Percentiles rank a stretch among this genome's conserved stretches.
Conservation (phyloP, 2,113 vertebrate genomes). For the Sceloporus undulatus region DNA sequence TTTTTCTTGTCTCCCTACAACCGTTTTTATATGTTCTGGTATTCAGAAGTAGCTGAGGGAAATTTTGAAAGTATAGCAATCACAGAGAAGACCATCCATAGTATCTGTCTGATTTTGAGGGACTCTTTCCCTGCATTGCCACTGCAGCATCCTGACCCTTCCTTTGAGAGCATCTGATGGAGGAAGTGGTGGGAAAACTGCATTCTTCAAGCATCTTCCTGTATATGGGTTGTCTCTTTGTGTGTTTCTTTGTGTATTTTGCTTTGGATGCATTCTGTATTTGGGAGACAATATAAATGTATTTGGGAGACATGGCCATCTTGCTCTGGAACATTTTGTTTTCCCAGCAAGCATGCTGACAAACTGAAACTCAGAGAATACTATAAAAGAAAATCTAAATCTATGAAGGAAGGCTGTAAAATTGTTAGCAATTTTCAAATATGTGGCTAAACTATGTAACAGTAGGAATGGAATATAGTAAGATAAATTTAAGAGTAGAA, state of each 20-base stretch:
- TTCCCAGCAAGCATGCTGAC: neutral
- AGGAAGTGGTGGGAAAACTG: neutral
- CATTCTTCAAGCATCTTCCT: neutral
- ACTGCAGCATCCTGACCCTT: too few species aligned
- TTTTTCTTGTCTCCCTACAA: neutral
- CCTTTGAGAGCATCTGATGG: neutral
- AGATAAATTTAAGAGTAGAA: neutral
- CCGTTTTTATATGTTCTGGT: neutral
- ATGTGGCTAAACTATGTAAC: neutral
- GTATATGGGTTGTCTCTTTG: neutral
- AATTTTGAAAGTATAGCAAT: neutral
- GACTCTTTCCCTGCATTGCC: too few species aligned
- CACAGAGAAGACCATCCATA: neutral
- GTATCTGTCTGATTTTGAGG: too few species aligned
- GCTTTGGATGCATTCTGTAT: neutral
- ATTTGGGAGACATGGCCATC: neutral
- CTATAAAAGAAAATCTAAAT: neutral
- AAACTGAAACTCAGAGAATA: neutral
- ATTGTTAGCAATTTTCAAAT: neutral
- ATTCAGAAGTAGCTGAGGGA: neutral
- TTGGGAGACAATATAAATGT: neutral
- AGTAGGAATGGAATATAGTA: neutral
- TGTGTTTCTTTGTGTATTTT: neutral
- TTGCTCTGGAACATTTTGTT: neutral
- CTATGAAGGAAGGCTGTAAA: neutral